Base-by-base conservation (phyloP, 2,797 vertebrate species). In the Amniataba percoides region DNA sequence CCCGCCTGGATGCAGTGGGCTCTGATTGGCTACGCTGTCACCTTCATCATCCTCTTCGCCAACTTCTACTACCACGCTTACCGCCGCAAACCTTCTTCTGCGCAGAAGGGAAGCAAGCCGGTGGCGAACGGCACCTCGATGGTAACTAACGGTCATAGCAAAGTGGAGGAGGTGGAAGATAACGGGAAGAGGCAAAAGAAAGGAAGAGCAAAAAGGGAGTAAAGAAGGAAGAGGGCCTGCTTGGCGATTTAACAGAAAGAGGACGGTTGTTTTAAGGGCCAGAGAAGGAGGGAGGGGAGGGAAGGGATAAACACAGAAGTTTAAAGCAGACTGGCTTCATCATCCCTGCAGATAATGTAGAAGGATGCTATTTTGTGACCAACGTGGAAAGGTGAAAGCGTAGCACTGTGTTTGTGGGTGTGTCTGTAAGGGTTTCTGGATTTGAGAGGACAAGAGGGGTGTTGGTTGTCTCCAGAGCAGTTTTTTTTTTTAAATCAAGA, bases 1-100 rank as follows among this genome's bases (percentile, higher is more conserved):
- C 98, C 98, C 52, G 96, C 96, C 78, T 99, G 98, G 98, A 99
- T 99, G 98, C 98, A 99, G 93, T 99, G 98, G 98, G 95, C 97
- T 75, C 95, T 99, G 42, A 99, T 99, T 45, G 96, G 93, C 91
- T 99, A 99, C 13, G 97, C 98, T 0, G 91, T 97, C 91, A 98
- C 97, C 84, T 99, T 99, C 94, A 99, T 99, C 91, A 90, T 97
- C 85, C 96, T 99, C 70, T 99, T 99, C 66, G 97, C 96, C 89
- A 98, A 99, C 94, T 99, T 99, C 95, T 99, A 99, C 93, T 96
- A 97, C 92, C 97, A 96, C 91, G 98, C 98, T 56, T 99, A 99
- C 91, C 93, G 95, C 43, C 52, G 96, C 78, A 94, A 97, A 78
- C 97, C 98, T 34, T 95, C 94, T 85, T 91, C 68, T 14, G 59